Percentiles rank a stretch among this genome's conserved stretches.
Evolutionary conservation across 2,888 invertebrate genomes (phyloP).

Genomic region (Aphodius granarius): DNA sequence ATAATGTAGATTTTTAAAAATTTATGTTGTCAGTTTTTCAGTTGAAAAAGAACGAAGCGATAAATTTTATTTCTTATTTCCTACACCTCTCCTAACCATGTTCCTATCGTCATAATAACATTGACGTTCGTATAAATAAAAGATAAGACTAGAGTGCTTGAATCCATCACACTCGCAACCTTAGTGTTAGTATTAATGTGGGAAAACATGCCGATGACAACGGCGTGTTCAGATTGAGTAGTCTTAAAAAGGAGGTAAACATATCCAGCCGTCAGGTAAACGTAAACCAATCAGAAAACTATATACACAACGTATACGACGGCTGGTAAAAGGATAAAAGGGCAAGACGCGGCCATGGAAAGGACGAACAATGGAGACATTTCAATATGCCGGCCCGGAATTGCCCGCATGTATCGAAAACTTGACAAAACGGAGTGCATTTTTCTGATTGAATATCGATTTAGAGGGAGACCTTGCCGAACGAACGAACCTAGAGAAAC

Average conservation of each 20-base stretch:
- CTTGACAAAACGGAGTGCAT: conserved; percentile 25
- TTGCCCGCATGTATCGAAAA: conserved; percentile 15
- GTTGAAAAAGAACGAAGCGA: too few relatives aligned
- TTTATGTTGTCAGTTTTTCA: too few relatives aligned
- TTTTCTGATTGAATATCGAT: conserved; percentile 33
- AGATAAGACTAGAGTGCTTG: too few relatives aligned
- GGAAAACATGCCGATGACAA: not conserved
- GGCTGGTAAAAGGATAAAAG: not conserved
- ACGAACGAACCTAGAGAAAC: not conserved
- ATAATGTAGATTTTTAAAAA: too few relatives aligned
- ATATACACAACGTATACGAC: not conserved
- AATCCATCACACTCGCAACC: too few relatives aligned
- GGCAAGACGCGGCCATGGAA: not conserved
- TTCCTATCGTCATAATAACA: too few relatives aligned
- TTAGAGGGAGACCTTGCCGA: conserved; percentile 14
- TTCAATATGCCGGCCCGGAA: conserved; percentile 10
- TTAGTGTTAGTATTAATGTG: too few relatives aligned
- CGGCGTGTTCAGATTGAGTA: not conserved
- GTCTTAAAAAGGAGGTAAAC: not conserved
- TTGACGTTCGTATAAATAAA: too few relatives aligned
- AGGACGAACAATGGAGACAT: not conserved
- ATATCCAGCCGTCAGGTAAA: not conserved
- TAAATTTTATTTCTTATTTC: too few relatives aligned
- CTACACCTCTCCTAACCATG: too few relatives aligned
- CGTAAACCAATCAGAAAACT: conserved; percentile 13